Base-by-base conservation (phyloP, 2,113 vertebrate genomes). In the Semnornis frantzii region DNA sequence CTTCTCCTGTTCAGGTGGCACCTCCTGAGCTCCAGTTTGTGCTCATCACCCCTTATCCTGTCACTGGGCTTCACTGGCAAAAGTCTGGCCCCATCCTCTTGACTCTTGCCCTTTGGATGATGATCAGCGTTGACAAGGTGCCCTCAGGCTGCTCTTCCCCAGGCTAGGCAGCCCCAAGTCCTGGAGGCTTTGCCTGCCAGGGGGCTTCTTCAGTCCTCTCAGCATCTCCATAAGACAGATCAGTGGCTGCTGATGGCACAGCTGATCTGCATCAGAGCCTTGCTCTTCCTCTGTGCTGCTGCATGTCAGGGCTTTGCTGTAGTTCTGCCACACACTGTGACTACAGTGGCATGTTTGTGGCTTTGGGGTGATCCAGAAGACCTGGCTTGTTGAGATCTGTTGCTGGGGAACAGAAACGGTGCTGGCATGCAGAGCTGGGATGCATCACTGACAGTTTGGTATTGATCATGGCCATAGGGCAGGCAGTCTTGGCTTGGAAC, bases 331-430 rank as follows among this genome's bases (percentile, higher is more conserved):
- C 33, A 57, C 3, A 6, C 55, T 6, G 0, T 3, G 11, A 4
- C 31, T 1, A 1, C 8, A 9, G 46, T 4, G 17, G 10, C 8
- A 15, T 1, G 0, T 8, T 6, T 4, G 24, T 4, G 24, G 15
- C 8, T 25, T 48, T 23, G 17, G 33, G 1, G 1, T 5, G 9
- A 31, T n/a, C 28, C 15, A 6, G 9, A 28, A 31, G 19, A 39
- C 11, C 7, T 1, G 1, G 4, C 11, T 7, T 3, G 0, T 4
- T 4, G 15, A 24, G 42, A 3, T 7, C 15, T 2, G 1, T 31
- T 17, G 33, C 4, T 9, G 64, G 30, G 34, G 31, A 1, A 0
- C 1, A 4, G 24, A 6, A 14, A 9, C 17, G 33, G 55, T 2
- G 2, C 33, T 30, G 65, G 52, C 19, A n/a, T 0, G 0, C 12